phyloP scores from a whole-genome alignment of 2,113 vertebrate genomes.

The Sakesphorus luctuosus region DNA sequence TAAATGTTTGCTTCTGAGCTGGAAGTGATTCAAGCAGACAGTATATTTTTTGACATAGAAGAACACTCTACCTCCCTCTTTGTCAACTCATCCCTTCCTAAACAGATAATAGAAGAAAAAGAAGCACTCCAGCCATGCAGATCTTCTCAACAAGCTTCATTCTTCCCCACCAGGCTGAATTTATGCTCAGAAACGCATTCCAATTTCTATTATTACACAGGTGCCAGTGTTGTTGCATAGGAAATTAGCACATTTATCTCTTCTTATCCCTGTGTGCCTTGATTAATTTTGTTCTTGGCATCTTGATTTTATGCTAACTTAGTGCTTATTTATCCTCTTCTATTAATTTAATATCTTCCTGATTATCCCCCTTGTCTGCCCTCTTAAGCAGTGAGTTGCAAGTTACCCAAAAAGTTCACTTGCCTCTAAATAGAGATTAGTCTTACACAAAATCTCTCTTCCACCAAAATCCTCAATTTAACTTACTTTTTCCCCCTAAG shows the following conservation, averaged over 20 bases:
- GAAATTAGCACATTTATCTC: neutral
- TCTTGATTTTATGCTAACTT: slow-evolving; percentile 23
- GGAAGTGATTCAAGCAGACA: neutral
- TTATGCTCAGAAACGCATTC: neutral
- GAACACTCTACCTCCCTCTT: neutral
- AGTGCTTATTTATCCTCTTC: neutral
- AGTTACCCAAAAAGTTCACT: neutral
- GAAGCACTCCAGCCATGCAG: neutral
- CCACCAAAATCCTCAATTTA: neutral
- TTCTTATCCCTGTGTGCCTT: neutral
- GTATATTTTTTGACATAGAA: neutral
- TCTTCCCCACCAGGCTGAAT: neutral
- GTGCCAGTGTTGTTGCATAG: neutral
- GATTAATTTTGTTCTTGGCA: slow-evolving; percentile 7
- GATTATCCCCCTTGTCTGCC: neutral
- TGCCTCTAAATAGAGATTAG: neutral
- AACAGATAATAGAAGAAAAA: neutral
- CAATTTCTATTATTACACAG: neutral
- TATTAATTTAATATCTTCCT: neutral
- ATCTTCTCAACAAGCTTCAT: neutral
- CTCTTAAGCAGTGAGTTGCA: neutral
- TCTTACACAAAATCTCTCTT: neutral
- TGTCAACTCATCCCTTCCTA: neutral
- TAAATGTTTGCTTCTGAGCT: neutral
- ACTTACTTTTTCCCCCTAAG: fast-evolving